These are phyloP conservation scores for Xiphophorus birchmanni DNA, from an alignment of 2,797 vertebrate species.

Conservation along the genomic window DNA sequence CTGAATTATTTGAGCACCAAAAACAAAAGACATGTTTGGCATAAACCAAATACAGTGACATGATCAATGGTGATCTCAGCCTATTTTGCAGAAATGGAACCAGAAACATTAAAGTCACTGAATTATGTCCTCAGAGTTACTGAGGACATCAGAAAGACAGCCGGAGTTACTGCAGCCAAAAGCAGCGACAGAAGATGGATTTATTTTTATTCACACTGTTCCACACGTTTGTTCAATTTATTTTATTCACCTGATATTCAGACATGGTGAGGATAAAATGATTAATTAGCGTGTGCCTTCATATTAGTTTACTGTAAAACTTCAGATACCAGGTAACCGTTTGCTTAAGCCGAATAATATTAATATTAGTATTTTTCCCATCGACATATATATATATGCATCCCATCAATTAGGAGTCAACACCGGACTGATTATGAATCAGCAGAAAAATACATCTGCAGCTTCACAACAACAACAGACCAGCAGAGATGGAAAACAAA, in stretches of 20 bases:
- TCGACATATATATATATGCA: neutral
- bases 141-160: neutral
- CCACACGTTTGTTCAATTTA: neutral
- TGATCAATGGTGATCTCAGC: neutral
- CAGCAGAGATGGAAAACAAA: neutral
- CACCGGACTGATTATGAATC: neutral
- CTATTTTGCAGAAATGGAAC: neutral
- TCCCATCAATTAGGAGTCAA: neutral
- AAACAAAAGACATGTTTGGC: neutral
- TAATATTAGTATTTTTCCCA: neutral
- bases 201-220: neutral
- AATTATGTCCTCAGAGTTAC: neutral
- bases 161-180: neutral
- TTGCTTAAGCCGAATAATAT: neutral
- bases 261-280: neutral
- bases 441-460: neutral
- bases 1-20: neutral
- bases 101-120: neutral
- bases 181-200: neutral
- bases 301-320: neutral
- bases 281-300: neutral
- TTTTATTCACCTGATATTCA: neutral
- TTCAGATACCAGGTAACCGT: neutral
- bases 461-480: neutral
- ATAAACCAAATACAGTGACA: neutral